Evolutionary conservation across 2,797 vertebrate species (phyloP), one percentile per base, ranked within the genome.

Genomic region (Poeciliopsis infans): DNA sequence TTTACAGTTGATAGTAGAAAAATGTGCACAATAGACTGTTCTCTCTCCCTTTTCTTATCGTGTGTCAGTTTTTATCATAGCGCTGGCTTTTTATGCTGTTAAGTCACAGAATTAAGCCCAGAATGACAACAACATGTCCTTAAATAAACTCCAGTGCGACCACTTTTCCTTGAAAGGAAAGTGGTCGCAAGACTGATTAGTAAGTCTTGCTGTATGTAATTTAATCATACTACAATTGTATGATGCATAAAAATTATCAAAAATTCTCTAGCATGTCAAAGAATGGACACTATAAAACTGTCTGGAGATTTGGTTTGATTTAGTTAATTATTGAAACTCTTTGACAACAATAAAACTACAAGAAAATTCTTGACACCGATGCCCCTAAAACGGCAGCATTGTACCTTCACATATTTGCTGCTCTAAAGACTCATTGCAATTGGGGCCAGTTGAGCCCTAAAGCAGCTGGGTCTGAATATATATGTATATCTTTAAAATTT

Each of bases 1-100:
- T 86, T 87, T 74, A 71, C 71, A 59, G 74, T 69, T 79, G 51
- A 85, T 83, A 15, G 71, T 23, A 59, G 16, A 28, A 73, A 79
- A 73, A 72, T 25, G 43, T 74, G 68, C 3, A 25, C 13, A 41
- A 72, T 75, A 25, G 36, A 25, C 74, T 61, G 15, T 47, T 61
- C 18, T 79, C 16, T 85, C n/a, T 80, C 18, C 31, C 79, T 69
- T 18, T 23, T 75, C 59, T 80, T 76, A 31, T 12, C 51, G 7
- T 83, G 43, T 47, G 49, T 46, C 68, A 75, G 25, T 2, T 69
- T 25, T 55, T 72, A 25, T 77, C 33, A 61, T 25, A 55, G 64
- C 73, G 10, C 23, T 69, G 11, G 43, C 66, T 45, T 80, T 85
- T 47, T 57, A 25, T 73, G 39, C n/a, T 49, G 20, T 31, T 68